Conservation (phyloP, 2,888 invertebrate genomes). For the Pomacea canaliculata region DNA sequence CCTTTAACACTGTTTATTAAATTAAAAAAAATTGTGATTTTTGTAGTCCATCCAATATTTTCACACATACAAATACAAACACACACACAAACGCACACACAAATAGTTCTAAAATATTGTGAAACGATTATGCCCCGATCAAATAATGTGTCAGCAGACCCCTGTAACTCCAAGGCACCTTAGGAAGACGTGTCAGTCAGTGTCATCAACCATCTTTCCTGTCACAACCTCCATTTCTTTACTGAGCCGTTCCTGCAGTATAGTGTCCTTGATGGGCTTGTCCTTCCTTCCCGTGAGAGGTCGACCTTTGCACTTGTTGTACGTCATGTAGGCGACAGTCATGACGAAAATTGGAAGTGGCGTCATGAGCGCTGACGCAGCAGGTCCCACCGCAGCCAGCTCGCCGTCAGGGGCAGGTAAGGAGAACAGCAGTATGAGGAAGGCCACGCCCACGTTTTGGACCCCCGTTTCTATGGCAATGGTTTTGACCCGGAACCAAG, state of each 20-base stretch:
- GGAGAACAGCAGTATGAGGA: constrained; percentile 86
- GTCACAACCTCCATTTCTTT: neutral
- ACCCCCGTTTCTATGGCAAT: constrained; percentile 88
- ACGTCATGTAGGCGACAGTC: constrained; percentile 44
- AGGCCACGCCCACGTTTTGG: constrained; percentile 93
- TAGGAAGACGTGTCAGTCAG: too few species aligned
- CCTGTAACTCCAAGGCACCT: too few species aligned
- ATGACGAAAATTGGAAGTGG: constrained; percentile 82
- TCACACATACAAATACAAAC: too few species aligned
- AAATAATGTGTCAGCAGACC: too few species aligned
- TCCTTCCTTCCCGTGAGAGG: neutral
- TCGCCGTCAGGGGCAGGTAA: constrained; percentile 89
- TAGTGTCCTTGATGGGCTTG: neutral
- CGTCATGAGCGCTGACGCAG: constrained; percentile 86
- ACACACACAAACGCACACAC: too few species aligned
- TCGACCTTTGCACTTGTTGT: constrained; percentile 37
- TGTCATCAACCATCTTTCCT: too few species aligned
- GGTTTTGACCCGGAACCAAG: constrained; percentile 72
- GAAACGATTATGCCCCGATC: too few species aligned
- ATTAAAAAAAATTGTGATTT: too few species aligned
- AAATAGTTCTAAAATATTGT: too few species aligned
- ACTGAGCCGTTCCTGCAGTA: neutral
- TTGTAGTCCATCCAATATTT: too few species aligned
- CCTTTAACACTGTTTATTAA: too few species aligned
- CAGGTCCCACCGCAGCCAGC: constrained; percentile 78